Evolutionary conservation across 2,797 vertebrate genomes (phyloP).

Genomic region (Aulostomus chinensis): DNA sequence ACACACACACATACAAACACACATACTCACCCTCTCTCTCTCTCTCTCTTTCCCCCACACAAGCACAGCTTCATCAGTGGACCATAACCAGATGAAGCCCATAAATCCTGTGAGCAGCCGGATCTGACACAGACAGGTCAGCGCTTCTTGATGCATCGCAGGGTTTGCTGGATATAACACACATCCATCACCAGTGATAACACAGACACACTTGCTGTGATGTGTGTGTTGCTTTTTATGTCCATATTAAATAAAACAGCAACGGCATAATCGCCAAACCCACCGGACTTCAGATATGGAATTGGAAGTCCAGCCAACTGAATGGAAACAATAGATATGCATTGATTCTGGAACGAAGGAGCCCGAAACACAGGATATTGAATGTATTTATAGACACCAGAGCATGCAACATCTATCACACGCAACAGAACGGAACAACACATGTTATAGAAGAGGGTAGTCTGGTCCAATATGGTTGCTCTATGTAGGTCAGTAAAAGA

Average conservation of each 20-base stretch:
- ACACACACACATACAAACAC: slow-evolving; percentile 14
- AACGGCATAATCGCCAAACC: slow-evolving; percentile 15
- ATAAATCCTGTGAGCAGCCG: slow-evolving; percentile 77
- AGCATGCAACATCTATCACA: slow-evolving; percentile 29
- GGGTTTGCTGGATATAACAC: slow-evolving; percentile 70
- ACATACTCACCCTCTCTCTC: not conserved
- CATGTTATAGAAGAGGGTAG: slow-evolving; percentile 21
- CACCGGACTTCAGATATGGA: slow-evolving; percentile 49
- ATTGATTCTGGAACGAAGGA: slow-evolving; percentile 72
- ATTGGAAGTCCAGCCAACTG: slow-evolving; percentile 27
- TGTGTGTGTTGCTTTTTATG: slow-evolving; percentile 6
- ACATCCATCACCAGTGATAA: slow-evolving; percentile 75
- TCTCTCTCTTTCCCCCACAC: slow-evolving; percentile 11
- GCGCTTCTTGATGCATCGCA: slow-evolving; percentile 68
- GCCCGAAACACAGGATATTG: slow-evolving; percentile 42
- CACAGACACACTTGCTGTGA: slow-evolving; percentile 43
- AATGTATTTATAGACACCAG: slow-evolving; percentile 61
- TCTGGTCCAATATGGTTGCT: slow-evolving; percentile 15
- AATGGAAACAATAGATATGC: slow-evolving; percentile 69
- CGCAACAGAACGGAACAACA: slow-evolving; percentile 25
- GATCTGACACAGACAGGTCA: slow-evolving; percentile 74
- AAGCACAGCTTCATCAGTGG: slow-evolving; percentile 49
- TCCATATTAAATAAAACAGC: slow-evolving; percentile 36
- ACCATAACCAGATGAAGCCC: slow-evolving; percentile 67
- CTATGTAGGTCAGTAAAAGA: slow-evolving; percentile 58